Base-by-base conservation (phyloP, 2,888 invertebrate species). In the Drosophila limbata region DNA sequence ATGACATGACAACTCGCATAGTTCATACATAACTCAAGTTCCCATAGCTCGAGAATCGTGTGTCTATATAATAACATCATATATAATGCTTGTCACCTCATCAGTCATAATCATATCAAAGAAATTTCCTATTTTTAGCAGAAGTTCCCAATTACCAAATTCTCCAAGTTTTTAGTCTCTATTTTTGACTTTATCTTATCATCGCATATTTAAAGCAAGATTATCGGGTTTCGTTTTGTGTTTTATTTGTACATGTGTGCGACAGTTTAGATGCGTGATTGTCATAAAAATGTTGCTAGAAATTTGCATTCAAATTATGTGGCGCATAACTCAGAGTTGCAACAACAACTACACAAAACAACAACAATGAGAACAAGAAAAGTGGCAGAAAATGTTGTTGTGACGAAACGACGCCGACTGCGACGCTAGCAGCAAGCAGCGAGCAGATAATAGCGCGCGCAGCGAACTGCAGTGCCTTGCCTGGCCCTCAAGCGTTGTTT, bases 401-500 rank as follows among this genome's bases (percentile, higher is more conserved):
- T 84, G 80, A 81, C 82, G 83, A 81, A 84, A 82, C 48, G 55
- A 35, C 53, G 53, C 44, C 10, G 66, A 53, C 73, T 48, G 64
- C 76, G 66, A 61, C 69, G 42, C 19, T 1, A 17, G 40, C 69
- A 52, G 28, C 48, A 1, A 2, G 17, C 48, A 50, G 50, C 50
- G 33, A 17, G 28, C 47, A 28, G 15, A 47, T 10, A 15, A 47
- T 28, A 28, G 42, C 5, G 11, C 52, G 52, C 35, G 48, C 42
- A 31, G 56, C 45, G 45, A 48, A 45, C 52, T 69, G 62, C 78
- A 73, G 47, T 50, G 53, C 21, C 47, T 33, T 47, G 61, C 40
- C 31, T 42, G 13, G 37, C 37, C 53, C 31, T 44, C 50, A 50
- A 50, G 13, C 73, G 74, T 63, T 69, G 57, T 69, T 67, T 76